Conservation (phyloP, 2,888 invertebrate species). For the Troides helena region DNA sequence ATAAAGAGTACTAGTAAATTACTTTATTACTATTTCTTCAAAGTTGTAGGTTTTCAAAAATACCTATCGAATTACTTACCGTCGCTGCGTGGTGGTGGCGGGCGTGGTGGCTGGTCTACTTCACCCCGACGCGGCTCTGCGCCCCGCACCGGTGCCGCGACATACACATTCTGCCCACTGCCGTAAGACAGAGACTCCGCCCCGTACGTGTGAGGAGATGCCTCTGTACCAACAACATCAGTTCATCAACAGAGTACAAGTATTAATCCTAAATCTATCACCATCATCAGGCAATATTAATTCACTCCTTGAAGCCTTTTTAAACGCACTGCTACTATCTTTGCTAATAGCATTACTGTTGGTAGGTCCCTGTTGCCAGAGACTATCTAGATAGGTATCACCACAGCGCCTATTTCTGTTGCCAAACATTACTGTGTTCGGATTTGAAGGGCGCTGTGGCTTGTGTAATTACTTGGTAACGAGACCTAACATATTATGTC, state of each 20-base stretch:
- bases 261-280: too few relatives aligned
- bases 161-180: slow-evolving; percentile 92
- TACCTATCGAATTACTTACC: slow-evolving; percentile 65
- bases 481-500: too few relatives aligned
- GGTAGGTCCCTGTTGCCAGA: too few relatives aligned
- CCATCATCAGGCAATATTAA: too few relatives aligned
- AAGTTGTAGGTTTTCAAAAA: neutral
- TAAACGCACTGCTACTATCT: neutral
- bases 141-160: slow-evolving; percentile 90
- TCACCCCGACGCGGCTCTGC: slow-evolving; percentile 60
- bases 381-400: too few relatives aligned
- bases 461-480: too few relatives aligned
- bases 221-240: slow-evolving; percentile 46
- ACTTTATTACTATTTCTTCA: neutral
- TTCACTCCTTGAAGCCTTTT: too few relatives aligned
- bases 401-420: too few relatives aligned
- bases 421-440: too few relatives aligned
- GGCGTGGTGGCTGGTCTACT: slow-evolving; percentile 87
- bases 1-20: too few relatives aligned
- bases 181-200: slow-evolving; percentile 67
- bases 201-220: slow-evolving; percentile 56
- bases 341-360: neutral
- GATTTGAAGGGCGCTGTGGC: too few relatives aligned
- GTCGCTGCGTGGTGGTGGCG: slow-evolving; percentile 92
- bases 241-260: too few relatives aligned